These are phyloP conservation scores for Toxotes jaculatrix DNA, from an alignment of 2,113 vertebrate species.

Conservation along the genomic window DNA sequence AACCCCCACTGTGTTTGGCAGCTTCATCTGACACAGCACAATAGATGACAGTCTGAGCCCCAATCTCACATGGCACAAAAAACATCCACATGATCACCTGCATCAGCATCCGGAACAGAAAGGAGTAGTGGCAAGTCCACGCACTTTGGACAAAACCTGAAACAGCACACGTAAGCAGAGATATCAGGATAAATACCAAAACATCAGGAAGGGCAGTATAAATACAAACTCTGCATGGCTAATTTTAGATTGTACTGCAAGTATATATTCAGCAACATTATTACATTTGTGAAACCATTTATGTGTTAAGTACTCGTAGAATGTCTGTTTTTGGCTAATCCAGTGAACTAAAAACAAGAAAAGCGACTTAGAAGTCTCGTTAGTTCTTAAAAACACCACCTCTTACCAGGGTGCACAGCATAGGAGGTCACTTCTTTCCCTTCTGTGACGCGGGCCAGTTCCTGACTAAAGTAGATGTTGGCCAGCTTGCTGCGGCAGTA, in stretches of 20 bases:
- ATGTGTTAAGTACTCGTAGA: no score
- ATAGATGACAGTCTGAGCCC: conserved; percentile 85
- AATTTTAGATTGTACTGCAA: no score
- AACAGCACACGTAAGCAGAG: neutral
- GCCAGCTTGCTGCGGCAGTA: conserved; percentile 88
- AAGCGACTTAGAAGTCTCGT: no score
- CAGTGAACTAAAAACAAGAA: no score
- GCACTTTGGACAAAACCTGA: conserved; percentile 85
- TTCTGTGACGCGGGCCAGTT: conserved; percentile 80
- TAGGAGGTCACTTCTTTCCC: conserved; percentile 83
- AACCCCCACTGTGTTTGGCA: conserved; percentile 80
- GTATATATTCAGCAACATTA: no score
- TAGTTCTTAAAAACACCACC: neutral
- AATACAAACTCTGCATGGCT: no score
- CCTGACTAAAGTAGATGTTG: conserved; percentile 87
- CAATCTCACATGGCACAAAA: conserved; percentile 82
- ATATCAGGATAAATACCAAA: fast-evolving
- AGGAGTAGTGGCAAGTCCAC: conserved; percentile 84
- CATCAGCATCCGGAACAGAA: conserved; percentile 84
- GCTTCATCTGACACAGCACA: conserved; percentile 84
- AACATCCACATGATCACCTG: conserved; percentile 87
- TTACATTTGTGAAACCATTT: no score
- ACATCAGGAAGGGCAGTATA: neutral
- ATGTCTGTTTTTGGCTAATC: no score
- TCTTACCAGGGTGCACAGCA: conserved; percentile 85